Conservation (phyloP, 2,888 invertebrate genomes). For the Masnerella sp. region DNA sequence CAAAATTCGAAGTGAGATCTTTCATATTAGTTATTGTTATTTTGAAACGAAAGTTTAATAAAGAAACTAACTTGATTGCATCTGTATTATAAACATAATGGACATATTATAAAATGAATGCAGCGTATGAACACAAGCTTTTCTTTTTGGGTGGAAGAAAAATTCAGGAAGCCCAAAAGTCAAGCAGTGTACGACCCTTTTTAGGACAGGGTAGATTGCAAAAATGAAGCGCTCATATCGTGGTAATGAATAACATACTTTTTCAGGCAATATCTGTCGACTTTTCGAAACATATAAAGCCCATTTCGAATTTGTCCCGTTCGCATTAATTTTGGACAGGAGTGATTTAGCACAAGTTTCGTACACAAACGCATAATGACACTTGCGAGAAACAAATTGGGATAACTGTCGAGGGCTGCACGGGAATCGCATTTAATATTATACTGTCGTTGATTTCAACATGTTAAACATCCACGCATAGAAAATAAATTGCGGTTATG, state of each 20-base stretch:
- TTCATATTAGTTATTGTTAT: background rate
- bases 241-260: conserved; percentile 10
- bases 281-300: conserved; percentile 35
- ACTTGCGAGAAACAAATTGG: conserved; percentile 30
- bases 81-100: conserved; percentile 28
- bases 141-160: conserved; percentile 5
- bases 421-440: conserved; percentile 31
- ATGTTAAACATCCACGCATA: conserved; percentile 34
- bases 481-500: conserved; percentile 42
- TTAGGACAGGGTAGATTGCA: conserved; percentile 37
- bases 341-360: conserved; percentile 19
- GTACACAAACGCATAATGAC: conserved; percentile 22
- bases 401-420: conserved; percentile 14
- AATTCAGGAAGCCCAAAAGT: conserved; percentile 18
- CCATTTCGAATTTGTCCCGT: conserved; percentile 25
- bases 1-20: background rate
- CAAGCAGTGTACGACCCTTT: conserved; percentile 34
- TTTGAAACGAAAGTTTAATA: conserved; percentile 1
- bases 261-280: conserved; percentile 21
- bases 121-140: conserved; percentile 5
- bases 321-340: conserved; percentile 21
- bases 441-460: conserved; percentile 42
- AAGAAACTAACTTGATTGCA: conserved; percentile 8
- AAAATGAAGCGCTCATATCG: conserved; percentile 35
- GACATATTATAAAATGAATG: conserved; percentile 23